Conservation (phyloP, 1,140 invertebrate species). For the Leptinotarsa lineolata region DNA sequence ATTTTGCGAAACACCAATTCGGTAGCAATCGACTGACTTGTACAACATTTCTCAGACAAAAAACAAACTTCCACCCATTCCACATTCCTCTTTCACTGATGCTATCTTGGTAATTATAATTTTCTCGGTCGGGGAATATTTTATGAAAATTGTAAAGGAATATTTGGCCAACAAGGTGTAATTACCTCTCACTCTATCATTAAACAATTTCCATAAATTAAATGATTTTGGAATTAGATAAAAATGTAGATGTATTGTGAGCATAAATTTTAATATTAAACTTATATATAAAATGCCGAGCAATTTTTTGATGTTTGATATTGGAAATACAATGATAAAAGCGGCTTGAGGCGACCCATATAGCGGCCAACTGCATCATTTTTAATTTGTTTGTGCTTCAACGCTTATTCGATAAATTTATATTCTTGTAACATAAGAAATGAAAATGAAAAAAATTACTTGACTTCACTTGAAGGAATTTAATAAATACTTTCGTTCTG, state of each 20-base stretch:
- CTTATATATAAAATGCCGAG: slow-evolving; percentile 10
- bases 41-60: neutral
- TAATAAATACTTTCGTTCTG: too few relatives aligned
- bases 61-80: neutral
- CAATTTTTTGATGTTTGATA: slow-evolving; percentile 14
- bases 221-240: slow-evolving; percentile 16
- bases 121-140: slow-evolving; percentile 9
- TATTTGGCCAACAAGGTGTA: slow-evolving; percentile 20
- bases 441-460: too few relatives aligned
- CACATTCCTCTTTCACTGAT: neutral
- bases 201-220: slow-evolving; percentile 21
- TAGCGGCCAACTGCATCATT: neutral
- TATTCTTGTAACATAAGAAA: too few relatives aligned
- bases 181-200: slow-evolving; percentile 16
- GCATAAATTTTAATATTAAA: slow-evolving; percentile 18
- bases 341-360: neutral
- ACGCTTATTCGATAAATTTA: too few relatives aligned
- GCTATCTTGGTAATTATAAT: slow-evolving; percentile 11
- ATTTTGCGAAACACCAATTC: too few relatives aligned
- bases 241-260: slow-evolving; percentile 17
- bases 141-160: slow-evolving; percentile 7
- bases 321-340: slow-evolving; percentile 17
- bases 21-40: too few relatives aligned
- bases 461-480: too few relatives aligned
- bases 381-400: too few relatives aligned